Evolutionary conservation across 2,888 invertebrate genomes (phyloP).

Genomic region (Harmothoe impar): DNA sequence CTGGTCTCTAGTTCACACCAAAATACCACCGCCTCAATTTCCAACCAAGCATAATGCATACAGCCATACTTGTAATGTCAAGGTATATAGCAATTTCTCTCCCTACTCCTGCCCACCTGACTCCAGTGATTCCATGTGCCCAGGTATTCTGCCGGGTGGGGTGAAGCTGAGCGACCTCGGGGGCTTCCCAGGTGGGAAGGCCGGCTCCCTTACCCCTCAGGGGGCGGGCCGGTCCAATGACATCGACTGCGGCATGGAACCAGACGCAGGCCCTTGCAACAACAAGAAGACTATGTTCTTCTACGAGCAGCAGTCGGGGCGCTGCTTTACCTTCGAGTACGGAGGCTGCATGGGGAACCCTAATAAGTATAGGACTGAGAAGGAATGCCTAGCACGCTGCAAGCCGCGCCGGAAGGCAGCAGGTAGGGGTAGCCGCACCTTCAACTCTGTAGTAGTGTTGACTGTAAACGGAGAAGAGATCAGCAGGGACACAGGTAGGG

Average conservation of each 20-base stretch:
- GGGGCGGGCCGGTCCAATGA: not conserved
- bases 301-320: slow-evolving; percentile 66
- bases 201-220: not conserved
- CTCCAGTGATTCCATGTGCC: not conserved
- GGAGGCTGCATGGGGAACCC: slow-evolving; percentile 70
- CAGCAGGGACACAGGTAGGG: too few relatives aligned
- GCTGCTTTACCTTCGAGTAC: slow-evolving; percentile 69
- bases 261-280: slow-evolving; percentile 71
- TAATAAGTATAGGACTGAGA: slow-evolving; percentile 68
- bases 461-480: too few relatives aligned
- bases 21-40: too few relatives aligned
- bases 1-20: too few relatives aligned
- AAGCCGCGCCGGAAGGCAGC: not conserved
- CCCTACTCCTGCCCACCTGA: not conserved
- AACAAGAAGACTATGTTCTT: slow-evolving; percentile 67
- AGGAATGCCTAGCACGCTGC: slow-evolving; percentile 68
- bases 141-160: slow-evolving; percentile 50
- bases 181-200: not conserved
- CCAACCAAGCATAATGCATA: too few relatives aligned
- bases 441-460: too few relatives aligned
- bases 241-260: slow-evolving; percentile 27
- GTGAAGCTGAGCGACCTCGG: not conserved
- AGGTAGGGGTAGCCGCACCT: slow-evolving; percentile 4
- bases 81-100: too few relatives aligned
- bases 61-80: too few relatives aligned